Base-by-base conservation (phyloP, 2,797 vertebrate genomes). In the Aulostomus chinensis region DNA sequence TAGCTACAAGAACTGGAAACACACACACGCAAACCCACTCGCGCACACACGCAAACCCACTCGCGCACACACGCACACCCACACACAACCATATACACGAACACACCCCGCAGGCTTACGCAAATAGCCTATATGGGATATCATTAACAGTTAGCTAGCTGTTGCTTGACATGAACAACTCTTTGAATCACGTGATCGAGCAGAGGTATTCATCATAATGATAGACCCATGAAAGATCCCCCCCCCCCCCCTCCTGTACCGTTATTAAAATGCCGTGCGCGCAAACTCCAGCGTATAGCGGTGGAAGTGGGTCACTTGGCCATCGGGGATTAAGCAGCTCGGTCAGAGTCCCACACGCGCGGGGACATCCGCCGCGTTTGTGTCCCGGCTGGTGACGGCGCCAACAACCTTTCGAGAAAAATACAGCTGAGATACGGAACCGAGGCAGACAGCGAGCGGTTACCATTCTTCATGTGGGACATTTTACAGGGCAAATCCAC, bases 291-390 rank as follows among this genome's bases (percentile, higher is more conserved):
- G 13, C 47, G 59, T 58, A 39, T 24, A 43, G 13, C 40, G 2
- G 24, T 31, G 64, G 76, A 89, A 86, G 39, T 88, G 81, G 88
- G 87, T 90, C 89, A 89, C 76, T 87, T 73, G 87, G 83, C 82
- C 86, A 86, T 79, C 26, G 72, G 83, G 86, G 83, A 85, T 87
- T 89, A 85, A 70, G 45, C 57, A 37, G 46, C 9, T 28, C 59
- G 31, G 59, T 43, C 51, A 46, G 14, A 46, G 46, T 49, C 64
- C 35, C 58, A 42, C 73, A 69, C 61, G 40, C 56, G 46, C 7
- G 22, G 66, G 76, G 58, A 48, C 62, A 64, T 43, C n/a, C 24
- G 24, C 9, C 6, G 24, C 6, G 24, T 75, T 54, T 57, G 41
- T 61, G 39, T 73, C 60, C 4, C 22, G 8, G 22, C 4, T 21